Base-by-base conservation (phyloP, 2,888 invertebrate species). In the Drosophila diplacantha region DNA sequence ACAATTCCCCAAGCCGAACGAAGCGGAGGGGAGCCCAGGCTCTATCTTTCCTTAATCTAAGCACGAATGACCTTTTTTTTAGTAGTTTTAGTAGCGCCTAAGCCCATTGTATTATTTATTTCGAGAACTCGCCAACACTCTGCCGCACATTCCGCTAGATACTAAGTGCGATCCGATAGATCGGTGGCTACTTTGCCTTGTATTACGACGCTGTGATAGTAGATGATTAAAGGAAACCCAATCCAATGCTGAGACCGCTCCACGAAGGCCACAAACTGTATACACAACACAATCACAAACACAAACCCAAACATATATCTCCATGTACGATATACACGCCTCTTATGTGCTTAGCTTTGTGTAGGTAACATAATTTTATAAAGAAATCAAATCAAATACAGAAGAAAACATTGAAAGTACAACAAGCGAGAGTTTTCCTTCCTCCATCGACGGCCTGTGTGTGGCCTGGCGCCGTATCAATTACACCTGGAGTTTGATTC, bases 171-270 rank as follows among this genome's bases (percentile, higher is more conserved):
- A 50, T 43, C 56, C 57, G 43, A 49, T 18, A 3, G 43, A 43
- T 43, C 43, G 43, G 43, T 6, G 43, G 43, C 43, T 37, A 49
- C 57, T 67, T 70, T 66, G 72, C 83, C 72, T 64, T 80, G 77
- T 82, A 82, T 76, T 82, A 82, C 64, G 62, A 65, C 66, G 61
- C 77, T 77, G 77, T 77, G 77, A 77, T 77, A 77, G 64, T 77
- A 77, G 77, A 62, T 72, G 37, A 61, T 73, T 76, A 62, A 55
- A 35, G 35, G 18, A 20, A 54, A 20, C 47, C 24, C 46, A 53
- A 38, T 41, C 54, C 41, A 44, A 56, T 61, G 55, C 71, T 57
- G 54, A 46, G 38, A 29, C 41, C 34, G 22, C 39, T 39, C 35
- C 44, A 44, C 16, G 6, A 51, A 24, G 50, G 26, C 55, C 59